phyloP scores from a whole-genome alignment of 2,888 invertebrate genomes.

The Pachycephus smyrnensis region DNA sequence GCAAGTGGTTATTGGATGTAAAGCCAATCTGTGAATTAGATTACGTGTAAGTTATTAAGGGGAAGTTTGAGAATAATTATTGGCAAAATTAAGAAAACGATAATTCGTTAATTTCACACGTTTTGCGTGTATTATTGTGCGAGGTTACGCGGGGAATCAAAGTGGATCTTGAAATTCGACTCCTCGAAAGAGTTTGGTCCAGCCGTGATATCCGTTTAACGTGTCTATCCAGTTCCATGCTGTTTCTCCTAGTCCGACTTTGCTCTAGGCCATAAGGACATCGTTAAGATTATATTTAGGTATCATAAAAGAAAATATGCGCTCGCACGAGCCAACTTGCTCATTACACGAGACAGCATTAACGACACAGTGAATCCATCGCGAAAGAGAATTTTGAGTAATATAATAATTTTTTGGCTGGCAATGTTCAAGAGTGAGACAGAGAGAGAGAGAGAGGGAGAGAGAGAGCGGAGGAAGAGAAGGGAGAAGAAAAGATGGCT shows the following conservation, averaged over 20 bases:
- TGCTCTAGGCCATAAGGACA: conserved; percentile 56
- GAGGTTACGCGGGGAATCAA: no score
- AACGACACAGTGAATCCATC: conserved; percentile 36
- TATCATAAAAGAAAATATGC: conserved; percentile 66
- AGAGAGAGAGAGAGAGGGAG: not conserved
- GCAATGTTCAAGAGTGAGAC: not conserved
- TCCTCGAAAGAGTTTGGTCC: not conserved
- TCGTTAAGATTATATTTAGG: conserved; percentile 66
- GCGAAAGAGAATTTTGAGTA: conserved; percentile 1
- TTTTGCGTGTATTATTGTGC: not conserved
- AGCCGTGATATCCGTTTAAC: not conserved
- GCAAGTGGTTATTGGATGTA: not conserved
- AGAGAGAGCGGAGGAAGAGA: no score
- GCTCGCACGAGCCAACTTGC: conserved; percentile 65
- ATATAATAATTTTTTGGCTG: not conserved
- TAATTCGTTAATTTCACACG: not conserved
- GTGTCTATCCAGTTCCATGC: not conserved
- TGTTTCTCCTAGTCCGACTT: not conserved
- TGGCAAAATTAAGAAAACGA: not conserved
- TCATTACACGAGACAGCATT: conserved; percentile 65
- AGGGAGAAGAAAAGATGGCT: no score
- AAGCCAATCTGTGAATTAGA: not conserved
- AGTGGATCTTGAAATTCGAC: no score
- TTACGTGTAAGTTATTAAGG: not conserved
- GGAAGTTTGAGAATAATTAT: not conserved